phyloP scores from a whole-genome alignment of 2,888 invertebrate species.

The Sisyra terminalis region DNA sequence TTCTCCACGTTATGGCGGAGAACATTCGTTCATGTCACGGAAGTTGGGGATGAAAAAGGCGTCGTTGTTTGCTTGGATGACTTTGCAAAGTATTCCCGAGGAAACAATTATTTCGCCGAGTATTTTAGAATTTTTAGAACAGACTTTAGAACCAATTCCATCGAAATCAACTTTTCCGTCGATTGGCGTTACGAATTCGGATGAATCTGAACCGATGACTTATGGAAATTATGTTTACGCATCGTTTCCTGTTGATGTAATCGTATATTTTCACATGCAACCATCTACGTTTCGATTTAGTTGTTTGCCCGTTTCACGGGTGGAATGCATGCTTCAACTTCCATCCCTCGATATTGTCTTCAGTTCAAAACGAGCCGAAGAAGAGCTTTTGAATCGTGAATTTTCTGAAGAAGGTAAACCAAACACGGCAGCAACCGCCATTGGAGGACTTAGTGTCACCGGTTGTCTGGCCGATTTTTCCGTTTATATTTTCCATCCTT shows the following conservation, averaged over 20 bases:
- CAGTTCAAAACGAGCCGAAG: constrained; percentile 77
- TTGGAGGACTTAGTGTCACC: constrained; percentile 83
- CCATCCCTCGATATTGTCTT: constrained; percentile 96
- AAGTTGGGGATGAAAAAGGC: constrained; percentile 67
- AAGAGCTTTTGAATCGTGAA: constrained; percentile 35
- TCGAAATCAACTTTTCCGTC: constrained; percentile 26
- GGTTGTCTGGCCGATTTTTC: constrained; percentile 95
- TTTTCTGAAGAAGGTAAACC: constrained; percentile 24
- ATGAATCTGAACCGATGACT: constrained; percentile 37
- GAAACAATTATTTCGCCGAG: constrained; percentile 96
- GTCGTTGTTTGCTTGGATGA: constrained; percentile 87
- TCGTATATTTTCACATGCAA: constrained; percentile 97
- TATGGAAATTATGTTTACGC: constrained; percentile 73
- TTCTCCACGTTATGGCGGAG: background rate
- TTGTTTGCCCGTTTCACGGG: constrained; percentile 86
- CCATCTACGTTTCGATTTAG: constrained; percentile 93
- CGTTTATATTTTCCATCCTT: constrained; percentile 96
- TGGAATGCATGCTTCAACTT: constrained; percentile 88
- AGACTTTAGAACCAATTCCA: constrained; percentile 90
- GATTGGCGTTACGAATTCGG: constrained; percentile 16
- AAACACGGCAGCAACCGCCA: constrained; percentile 44
- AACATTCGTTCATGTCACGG: constrained; percentile 2
- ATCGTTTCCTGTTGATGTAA: constrained; percentile 95
- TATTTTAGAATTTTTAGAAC: constrained; percentile 91
- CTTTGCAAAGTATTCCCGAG: constrained; percentile 90